Percentiles rank a stretch among this genome's conserved stretches.
These are phyloP conservation scores for Balearica regulorum DNA, from an alignment of 2,797 vertebrate genomes.

Conservation along the genomic window DNA sequence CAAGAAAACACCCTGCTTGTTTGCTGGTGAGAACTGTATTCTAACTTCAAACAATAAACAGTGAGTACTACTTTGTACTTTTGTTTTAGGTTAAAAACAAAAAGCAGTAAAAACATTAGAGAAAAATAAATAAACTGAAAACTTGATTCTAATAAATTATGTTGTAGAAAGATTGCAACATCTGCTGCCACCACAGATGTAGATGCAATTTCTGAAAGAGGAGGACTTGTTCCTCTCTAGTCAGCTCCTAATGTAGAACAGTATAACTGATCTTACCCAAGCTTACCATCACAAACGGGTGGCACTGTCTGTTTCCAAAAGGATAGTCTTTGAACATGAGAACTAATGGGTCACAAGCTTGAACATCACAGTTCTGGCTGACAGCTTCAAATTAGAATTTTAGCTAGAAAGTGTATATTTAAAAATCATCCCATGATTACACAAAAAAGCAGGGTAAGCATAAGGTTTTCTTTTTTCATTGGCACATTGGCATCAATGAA, in stretches of 20 bases:
- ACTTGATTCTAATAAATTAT: conserved; percentile 44
- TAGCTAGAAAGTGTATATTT: not conserved
- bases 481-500: not conserved
- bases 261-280: not conserved
- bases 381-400: not conserved
- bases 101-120: conserved; percentile 44
- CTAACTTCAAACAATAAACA: conserved; percentile 41
- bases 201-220: not conserved
- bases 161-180: conserved; percentile 33
- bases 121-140: conserved; percentile 41
- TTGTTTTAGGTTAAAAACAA: conserved; percentile 40
- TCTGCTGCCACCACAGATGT: not conserved
- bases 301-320: not conserved
- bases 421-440: not conserved
- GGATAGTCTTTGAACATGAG: not conserved
- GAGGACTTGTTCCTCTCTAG: not conserved
- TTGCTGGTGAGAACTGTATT: conserved; percentile 8
- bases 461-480: not conserved
- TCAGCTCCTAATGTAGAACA: not conserved
- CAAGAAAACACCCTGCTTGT: not conserved
- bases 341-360: not conserved
- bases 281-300: not conserved
- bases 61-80: conserved; percentile 37
- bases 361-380: not conserved
- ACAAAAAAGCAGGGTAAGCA: not conserved